phyloP scores from a whole-genome alignment of 2,888 invertebrate genomes.

The Morinoia aosen region DNA sequence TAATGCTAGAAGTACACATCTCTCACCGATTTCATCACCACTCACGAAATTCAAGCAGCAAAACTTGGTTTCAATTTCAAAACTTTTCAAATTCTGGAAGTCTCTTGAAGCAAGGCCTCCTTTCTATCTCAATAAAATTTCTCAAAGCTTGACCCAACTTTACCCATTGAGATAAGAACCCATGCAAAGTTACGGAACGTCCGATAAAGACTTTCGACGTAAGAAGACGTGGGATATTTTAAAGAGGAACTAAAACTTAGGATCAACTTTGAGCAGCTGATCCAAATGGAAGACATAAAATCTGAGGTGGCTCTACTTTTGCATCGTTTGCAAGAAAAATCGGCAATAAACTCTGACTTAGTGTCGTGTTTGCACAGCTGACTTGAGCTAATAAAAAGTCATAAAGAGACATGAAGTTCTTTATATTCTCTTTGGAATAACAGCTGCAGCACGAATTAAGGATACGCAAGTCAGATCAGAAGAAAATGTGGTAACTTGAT shows the following conservation, averaged over 20 bases:
- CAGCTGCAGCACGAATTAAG: background rate
- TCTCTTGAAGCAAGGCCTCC: background rate
- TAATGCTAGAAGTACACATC: background rate
- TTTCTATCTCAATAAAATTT: slow-evolving; percentile 40
- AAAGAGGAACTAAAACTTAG: background rate
- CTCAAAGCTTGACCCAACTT: background rate
- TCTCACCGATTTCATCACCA: background rate
- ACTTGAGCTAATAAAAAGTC: background rate
- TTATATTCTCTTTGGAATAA: background rate
- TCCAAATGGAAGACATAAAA: slow-evolving; percentile 3
- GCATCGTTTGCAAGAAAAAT: background rate
- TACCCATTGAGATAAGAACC: slow-evolving; percentile 28
- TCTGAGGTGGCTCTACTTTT: background rate
- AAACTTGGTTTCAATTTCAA: background rate
- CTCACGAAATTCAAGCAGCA: background rate
- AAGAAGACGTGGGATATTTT: background rate
- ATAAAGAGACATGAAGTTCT: background rate
- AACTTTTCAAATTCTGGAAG: background rate
- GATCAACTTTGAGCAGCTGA: background rate
- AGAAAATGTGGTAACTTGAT: too few relatives aligned
- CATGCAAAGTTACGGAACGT: background rate
- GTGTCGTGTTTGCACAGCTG: background rate
- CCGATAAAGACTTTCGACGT: background rate
- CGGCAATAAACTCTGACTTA: background rate
- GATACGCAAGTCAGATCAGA: background rate